A percentile compares a stretch with the other conserved stretches of the same genome.
phyloP scores from a whole-genome alignment of 2,113 vertebrate genomes.

The Hemicordylus capensis region DNA sequence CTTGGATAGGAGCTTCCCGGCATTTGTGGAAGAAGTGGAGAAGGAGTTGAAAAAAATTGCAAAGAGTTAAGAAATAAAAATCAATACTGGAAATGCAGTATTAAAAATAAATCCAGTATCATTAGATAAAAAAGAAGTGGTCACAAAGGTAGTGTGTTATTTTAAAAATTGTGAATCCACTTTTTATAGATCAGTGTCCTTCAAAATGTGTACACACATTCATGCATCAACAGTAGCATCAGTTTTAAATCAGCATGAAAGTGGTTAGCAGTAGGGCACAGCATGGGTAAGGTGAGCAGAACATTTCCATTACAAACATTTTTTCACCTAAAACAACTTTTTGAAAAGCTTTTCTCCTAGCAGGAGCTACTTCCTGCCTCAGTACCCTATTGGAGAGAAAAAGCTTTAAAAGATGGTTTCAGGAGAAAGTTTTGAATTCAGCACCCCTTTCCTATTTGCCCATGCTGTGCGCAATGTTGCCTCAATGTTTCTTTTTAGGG shows the following conservation, averaged over 20 bases:
- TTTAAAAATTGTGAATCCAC: background rate
- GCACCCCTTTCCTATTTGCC: no score
- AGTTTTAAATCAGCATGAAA: background rate
- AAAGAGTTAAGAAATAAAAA: background rate
- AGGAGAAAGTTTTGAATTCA: no score
- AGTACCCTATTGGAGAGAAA: no score
- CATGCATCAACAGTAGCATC: background rate
- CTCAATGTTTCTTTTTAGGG: no score
- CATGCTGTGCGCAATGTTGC: no score
- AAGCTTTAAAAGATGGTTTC: no score
- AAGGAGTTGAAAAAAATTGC: slow-evolving; percentile 28
- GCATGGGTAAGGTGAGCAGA: no score
- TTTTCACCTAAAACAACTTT: no score
- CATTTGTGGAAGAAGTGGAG: slow-evolving; percentile 30
- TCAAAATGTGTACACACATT: background rate
- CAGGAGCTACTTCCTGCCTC: no score
- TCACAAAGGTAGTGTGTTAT: background rate
- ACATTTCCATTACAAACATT: no score
- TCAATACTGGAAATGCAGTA: background rate
- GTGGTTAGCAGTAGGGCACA: no score
- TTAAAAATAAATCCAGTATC: background rate
- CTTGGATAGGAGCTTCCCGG: slow-evolving; percentile 24
- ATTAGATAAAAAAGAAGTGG: background rate
- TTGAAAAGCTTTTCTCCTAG: no score
- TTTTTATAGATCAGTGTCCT: background rate